Evolutionary conservation across 2,113 vertebrate genomes (phyloP), one percentile per base, ranked within the genome.

Genomic region (Oreochromis niloticus): DNA sequence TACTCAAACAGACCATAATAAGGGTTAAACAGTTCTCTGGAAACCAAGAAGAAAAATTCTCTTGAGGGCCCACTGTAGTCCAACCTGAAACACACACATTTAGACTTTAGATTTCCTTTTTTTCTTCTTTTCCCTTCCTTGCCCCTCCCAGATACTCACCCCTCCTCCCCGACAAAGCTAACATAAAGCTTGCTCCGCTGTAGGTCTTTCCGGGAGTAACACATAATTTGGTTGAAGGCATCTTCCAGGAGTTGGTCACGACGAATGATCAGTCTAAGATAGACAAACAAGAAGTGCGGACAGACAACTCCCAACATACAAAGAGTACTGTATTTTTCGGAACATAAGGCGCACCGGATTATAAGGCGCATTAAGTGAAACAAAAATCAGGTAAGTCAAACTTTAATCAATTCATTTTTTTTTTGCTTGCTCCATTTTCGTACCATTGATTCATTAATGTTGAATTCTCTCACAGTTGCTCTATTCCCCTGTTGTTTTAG

Each of bases 171-270:
- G 3, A 99, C 97, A 30, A 99, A 99, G 1, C 98, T 99, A 93
- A 99, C 98, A 43, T 99, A 99, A 13, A 99, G 97, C 91, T 99
- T 99, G 92, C 98, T 99, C 91, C 98, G 97, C 95, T 99, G 99
- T 56, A 99, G 96, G 90, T 99, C 99, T 94, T 99, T 99, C 80
- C 98, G 97, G 57, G 99, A 99, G 91, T 99, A 99, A 84, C 98
- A 98, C 99, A 99, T 99, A 89, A 99, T 99, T 96, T 99, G 99
- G 93, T 99, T 99, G 80, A 99, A 99, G 93, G 98, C 98, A 87
- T 99, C 99, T 94, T 99, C 99, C 81, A 99, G 95, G 88, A 99
- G 97, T 92, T 99, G 99, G 91, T 99, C 98, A 95, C 99, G 97
- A 90, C 99, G 97, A 92, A 99, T 99, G 91, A 99, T 98, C 95